Evolutionary conservation across 2,797 vertebrate species (phyloP).

Genomic region (Tympanoctomys barrerae): DNA sequence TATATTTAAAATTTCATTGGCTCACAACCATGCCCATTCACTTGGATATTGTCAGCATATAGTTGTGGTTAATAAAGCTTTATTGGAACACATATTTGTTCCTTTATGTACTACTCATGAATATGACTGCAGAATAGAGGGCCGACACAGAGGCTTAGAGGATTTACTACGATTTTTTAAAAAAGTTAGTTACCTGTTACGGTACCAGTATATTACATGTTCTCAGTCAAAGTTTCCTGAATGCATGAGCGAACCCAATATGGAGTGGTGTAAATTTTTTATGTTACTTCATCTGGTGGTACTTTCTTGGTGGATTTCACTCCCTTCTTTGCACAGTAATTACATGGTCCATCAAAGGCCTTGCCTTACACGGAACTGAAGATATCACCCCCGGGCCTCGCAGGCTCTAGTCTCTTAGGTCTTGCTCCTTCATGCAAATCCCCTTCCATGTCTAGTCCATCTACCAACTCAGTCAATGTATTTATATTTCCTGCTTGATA

Average conservation of each 20-base stretch:
- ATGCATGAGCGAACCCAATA: not conserved
- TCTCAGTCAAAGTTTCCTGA: not conserved
- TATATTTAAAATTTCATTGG: not conserved
- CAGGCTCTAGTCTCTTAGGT: not conserved
- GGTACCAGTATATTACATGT: too few species aligned
- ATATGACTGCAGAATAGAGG: not conserved
- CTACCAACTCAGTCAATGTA: not conserved
- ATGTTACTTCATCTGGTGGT: not conserved
- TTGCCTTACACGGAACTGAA: not conserved
- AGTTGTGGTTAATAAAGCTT: not conserved
- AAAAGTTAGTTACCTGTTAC: not conserved
- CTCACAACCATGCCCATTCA: not conserved
- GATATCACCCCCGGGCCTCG: rapidly evolving
- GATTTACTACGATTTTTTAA: not conserved
- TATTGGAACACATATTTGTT: not conserved
- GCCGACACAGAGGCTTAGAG: not conserved
- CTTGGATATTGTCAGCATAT: not conserved
- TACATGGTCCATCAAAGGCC: not conserved
- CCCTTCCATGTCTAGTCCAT: not conserved
- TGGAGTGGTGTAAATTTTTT: not conserved
- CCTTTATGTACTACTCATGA: not conserved
- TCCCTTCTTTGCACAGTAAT: not conserved
- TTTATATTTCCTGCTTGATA: not conserved
- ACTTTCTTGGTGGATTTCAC: not conserved
- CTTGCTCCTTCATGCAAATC: not conserved